A percentile compares a stretch with the other conserved stretches of the same genome.
These are phyloP conservation scores for Malacoraja senta DNA, from an alignment of 2,797 vertebrate genomes.

Conservation along the genomic window DNA sequence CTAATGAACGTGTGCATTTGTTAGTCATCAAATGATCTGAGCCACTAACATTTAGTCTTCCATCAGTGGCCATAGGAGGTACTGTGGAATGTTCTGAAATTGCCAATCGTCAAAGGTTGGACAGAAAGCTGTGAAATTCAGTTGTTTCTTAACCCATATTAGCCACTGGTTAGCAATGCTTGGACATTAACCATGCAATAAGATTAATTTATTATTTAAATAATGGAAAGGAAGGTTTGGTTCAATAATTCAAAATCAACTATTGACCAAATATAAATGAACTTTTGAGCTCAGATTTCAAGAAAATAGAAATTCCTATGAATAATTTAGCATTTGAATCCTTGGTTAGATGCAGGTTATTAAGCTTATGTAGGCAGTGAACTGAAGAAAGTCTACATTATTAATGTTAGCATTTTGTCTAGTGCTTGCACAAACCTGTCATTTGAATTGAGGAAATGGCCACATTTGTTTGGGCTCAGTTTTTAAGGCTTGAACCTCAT, in stretches of 20 bases:
- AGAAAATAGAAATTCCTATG: conserved; percentile 7
- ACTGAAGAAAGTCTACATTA: neutral
- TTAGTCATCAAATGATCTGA: no score
- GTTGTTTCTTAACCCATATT: neutral
- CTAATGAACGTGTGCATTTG: no score
- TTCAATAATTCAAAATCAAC: neutral
- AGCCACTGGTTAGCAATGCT: neutral
- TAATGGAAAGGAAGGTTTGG: neutral
- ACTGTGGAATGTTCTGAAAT: neutral
- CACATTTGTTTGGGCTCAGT: neutral
- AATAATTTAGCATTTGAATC: neutral
- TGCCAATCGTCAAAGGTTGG: neutral
- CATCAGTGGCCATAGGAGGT: neutral
- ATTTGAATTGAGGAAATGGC: neutral
- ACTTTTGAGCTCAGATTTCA: neutral
- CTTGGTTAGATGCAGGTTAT: neutral
- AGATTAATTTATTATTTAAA: neutral
- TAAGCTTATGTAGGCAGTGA: neutral
- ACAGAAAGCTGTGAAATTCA: neutral
- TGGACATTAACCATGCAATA: neutral
- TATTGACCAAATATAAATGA: neutral
- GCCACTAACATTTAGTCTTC: neutral
- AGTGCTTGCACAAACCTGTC: neutral
- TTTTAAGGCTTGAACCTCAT: neutral
- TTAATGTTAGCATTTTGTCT: neutral